Evolutionary conservation across 1,140 invertebrate species (phyloP), one percentile per base, ranked within the genome.

Genomic region (Bactericera cockerelli): DNA sequence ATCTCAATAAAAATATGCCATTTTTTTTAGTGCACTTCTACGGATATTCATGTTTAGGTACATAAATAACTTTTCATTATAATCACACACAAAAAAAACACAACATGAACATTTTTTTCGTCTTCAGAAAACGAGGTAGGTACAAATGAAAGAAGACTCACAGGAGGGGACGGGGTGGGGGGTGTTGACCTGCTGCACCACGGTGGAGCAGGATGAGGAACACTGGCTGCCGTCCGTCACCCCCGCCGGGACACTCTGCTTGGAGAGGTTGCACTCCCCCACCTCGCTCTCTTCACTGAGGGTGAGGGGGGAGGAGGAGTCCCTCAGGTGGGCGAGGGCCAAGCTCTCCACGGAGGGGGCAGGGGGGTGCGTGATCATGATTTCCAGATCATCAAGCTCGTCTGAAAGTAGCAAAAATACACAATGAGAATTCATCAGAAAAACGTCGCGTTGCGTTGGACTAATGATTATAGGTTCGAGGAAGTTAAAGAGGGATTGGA

Each of bases 171-270:
- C n/a, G 3, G n/a, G n/a, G 3, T 4, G 6, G 4, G 42, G n/a
- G 6, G 42, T 49, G n/a, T 49, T 49, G 42, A 49, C 42, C 58
- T 10, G 82, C 54, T 86, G 80, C 60, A 87, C 85, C 14, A 88
- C 82, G 2, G 86, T 89, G 64, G 85, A 87, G 67, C 85, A 87
- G 25, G 82, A 87, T 38, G 84, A 87, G 53, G 84, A 87, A 69
- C 85, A 87, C 67, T 87, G 86, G 3, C 84, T 86, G 19, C 83
- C 84, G 26, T 79, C 75, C 1, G 74, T 70, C 3, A 70, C 69
- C 28, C 28, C 28, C 1, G 67, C 67, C 13, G 65, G 57, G 13
- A 58, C 21, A 33, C 31, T 42, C 28, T 11, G n/a, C 22, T 58
- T 42, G 19, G 0, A 22, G 14, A 33, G 16, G 38, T 38, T 38